phyloP scores from a whole-genome alignment of 2,888 invertebrate genomes.

The Lasius fuliginosus region DNA sequence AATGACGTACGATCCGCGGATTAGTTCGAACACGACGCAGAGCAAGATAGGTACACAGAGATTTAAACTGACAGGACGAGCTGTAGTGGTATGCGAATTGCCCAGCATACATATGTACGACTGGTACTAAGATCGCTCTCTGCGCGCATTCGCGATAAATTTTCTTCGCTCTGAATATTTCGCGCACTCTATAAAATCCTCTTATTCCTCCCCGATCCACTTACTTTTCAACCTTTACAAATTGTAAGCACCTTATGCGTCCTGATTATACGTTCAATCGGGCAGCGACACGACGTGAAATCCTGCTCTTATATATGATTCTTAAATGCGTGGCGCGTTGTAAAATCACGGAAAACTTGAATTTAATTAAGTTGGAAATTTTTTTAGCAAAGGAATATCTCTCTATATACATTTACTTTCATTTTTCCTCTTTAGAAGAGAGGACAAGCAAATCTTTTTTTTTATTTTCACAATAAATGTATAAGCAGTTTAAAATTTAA shows the following conservation, averaged over 20 bases:
- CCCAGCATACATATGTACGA: conserved; percentile 42
- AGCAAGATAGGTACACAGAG: conserved; percentile 66
- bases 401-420: neutral
- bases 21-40: conserved; percentile 55
- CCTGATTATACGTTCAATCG: conserved; percentile 70
- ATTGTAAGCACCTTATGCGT: conserved; percentile 67
- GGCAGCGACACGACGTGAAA: conserved; percentile 15
- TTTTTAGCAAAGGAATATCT: neutral
- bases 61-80: conserved; percentile 64
- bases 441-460: neutral
- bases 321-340: neutral
- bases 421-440: neutral
- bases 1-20: conserved; percentile 66
- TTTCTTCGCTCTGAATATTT: conserved; percentile 62
- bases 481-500: neutral
- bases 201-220: conserved; percentile 59
- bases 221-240: conserved; percentile 57
- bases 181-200: conserved; percentile 68
- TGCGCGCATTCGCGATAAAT: conserved; percentile 69
- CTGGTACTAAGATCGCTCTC: conserved; percentile 63
- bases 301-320: neutral
- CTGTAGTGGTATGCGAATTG: conserved; percentile 39
- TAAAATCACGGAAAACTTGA: neutral
- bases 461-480: neutral
- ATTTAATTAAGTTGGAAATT: conserved; percentile 3